These are phyloP conservation scores for Empis livida DNA, from an alignment of 2,888 invertebrate genomes.

Conservation along the genomic window DNA sequence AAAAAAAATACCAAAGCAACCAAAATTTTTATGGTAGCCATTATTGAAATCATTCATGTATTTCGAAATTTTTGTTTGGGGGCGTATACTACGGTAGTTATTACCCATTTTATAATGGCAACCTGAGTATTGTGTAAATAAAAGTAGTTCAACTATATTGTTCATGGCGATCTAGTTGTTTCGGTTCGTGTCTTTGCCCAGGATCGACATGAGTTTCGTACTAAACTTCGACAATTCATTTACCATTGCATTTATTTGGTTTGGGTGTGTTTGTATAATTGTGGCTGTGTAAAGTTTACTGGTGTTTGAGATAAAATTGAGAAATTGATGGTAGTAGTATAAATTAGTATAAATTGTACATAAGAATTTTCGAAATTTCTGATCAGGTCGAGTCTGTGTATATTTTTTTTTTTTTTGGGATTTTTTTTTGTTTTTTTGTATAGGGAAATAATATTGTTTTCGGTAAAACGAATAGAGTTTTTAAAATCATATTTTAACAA, in stretches of 20 bases:
- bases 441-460: too few relatives aligned
- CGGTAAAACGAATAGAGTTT: too few relatives aligned
- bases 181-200: constrained; percentile 3
- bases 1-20: too few relatives aligned
- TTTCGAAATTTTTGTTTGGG: constrained; percentile 23
- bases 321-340: too few relatives aligned
- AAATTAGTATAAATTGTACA: too few relatives aligned
- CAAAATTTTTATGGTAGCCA: constrained; percentile 20
- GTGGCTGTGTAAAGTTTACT: too few relatives aligned
- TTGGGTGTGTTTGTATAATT: neutral
- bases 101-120: constrained; percentile 23
- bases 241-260: constrained; percentile 6
- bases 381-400: too few relatives aligned
- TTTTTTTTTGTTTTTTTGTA: too few relatives aligned
- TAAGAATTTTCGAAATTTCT: too few relatives aligned
- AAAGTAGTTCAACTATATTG: constrained; percentile 15
- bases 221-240: neutral
- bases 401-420: too few relatives aligned
- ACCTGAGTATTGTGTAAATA: constrained; percentile 10
- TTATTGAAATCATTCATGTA: constrained; percentile 34
- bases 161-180: constrained; percentile 11
- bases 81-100: constrained; percentile 8
- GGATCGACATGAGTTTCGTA: constrained; percentile 9
- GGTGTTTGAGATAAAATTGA: too few relatives aligned
- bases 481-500: too few relatives aligned